These are phyloP conservation scores for Propithecus coquereli DNA, from an alignment of 2,113 vertebrate species.

Conservation along the genomic window DNA sequence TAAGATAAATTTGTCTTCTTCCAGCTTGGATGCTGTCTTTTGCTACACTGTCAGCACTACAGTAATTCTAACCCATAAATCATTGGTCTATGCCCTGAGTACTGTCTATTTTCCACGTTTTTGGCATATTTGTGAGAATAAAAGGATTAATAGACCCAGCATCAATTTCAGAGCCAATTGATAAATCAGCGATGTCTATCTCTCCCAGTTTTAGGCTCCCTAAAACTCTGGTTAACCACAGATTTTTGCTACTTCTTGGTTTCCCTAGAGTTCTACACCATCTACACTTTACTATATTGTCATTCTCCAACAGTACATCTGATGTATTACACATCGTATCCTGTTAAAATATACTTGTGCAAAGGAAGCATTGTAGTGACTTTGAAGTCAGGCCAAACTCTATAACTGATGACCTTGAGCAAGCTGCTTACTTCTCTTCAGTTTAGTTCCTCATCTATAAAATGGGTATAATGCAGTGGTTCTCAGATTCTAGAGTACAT, in stretches of 20 bases:
- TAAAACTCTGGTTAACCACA: background rate
- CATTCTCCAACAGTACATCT: background rate
- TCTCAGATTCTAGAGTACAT: background rate
- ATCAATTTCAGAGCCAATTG: background rate
- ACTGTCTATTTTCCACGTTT: background rate
- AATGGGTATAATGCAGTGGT: background rate
- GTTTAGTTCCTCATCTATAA: background rate
- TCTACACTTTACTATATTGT: background rate
- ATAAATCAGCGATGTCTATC: background rate
- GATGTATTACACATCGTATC: background rate
- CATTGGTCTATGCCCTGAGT: background rate
- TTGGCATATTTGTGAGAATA: background rate
- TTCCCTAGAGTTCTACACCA: background rate
- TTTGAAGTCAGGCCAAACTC: background rate
- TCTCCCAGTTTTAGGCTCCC: background rate
- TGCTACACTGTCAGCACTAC: background rate
- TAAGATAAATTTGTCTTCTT: slow-evolving; percentile 10
- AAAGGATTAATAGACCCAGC: background rate
- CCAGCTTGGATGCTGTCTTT: background rate
- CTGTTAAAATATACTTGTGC: background rate
- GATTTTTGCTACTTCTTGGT: background rate
- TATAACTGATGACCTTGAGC: background rate
- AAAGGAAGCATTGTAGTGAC: background rate
- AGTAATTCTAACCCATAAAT: background rate
- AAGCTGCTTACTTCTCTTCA: background rate